Conservation (phyloP, 2,888 invertebrate genomes). For the Azorinus chamasolen region DNA sequence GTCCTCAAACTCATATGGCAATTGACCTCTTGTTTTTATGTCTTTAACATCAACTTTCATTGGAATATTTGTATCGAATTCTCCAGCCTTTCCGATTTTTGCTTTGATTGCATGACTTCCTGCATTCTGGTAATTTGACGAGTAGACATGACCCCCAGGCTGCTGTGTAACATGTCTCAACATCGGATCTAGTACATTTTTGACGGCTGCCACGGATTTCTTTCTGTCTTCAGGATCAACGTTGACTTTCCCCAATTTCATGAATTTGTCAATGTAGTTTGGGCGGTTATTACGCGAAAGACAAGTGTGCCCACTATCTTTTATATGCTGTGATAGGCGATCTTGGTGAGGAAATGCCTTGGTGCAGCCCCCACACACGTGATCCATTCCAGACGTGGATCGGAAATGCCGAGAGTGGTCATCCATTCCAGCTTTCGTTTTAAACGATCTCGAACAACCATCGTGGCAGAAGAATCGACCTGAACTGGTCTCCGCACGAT, state of each 20-base stretch:
- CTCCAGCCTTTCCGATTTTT: conserved; percentile 49
- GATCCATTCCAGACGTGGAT: conserved; percentile 8
- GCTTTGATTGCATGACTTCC: conserved; percentile 41
- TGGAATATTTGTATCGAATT: conserved; percentile 43
- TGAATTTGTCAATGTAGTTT: conserved; percentile 17
- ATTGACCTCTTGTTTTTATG: conserved; percentile 23
- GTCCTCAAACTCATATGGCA: conserved; percentile 14
- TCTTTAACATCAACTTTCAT: conserved; percentile 1
- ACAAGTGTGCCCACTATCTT: conserved; percentile 28
- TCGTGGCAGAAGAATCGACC: conserved; percentile 33
- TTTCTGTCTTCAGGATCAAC: conserved; percentile 29
- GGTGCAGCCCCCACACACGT: conserved; percentile 11
- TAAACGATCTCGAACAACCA: conserved; percentile 29
- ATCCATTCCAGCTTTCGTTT: not conserved
- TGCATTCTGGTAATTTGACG: conserved; percentile 26
- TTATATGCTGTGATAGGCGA: conserved; percentile 19
- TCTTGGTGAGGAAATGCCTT: conserved; percentile 4
- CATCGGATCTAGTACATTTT: not conserved
- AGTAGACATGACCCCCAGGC: conserved; percentile 42
- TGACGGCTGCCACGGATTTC: conserved; percentile 4
- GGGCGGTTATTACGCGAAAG: not conserved
- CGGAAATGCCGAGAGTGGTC: conserved; percentile 14
- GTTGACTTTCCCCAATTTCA: conserved; percentile 28
- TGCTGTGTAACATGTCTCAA: conserved; percentile 22
- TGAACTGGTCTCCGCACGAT: conserved; percentile 12